Evolutionary conservation across 2,888 invertebrate genomes (phyloP).

Genomic region (Cheiracanthium punctorium): DNA sequence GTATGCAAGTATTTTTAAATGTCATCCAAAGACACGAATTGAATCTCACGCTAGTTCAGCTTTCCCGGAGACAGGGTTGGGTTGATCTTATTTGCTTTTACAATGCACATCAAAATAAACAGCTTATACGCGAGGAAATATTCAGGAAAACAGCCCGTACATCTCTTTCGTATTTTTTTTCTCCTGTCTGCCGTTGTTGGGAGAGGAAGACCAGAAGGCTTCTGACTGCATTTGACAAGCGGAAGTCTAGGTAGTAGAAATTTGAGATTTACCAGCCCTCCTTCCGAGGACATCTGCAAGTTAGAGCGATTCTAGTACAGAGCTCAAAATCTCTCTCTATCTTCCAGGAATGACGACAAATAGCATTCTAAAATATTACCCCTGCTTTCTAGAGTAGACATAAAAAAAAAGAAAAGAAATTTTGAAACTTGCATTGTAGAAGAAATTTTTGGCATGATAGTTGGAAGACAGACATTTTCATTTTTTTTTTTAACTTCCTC

Average conservation of each 20-base stretch:
- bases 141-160: slow-evolving; percentile 42
- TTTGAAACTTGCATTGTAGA: no score
- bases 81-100: slow-evolving; percentile 44
- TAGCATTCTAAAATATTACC: slow-evolving; percentile 22
- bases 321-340: slow-evolving; percentile 48
- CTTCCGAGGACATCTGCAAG: slow-evolving; percentile 48
- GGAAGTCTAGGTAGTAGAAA: slow-evolving; percentile 44
- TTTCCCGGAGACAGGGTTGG: neutral
- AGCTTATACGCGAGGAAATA: slow-evolving; percentile 27
- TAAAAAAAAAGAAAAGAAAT: no score
- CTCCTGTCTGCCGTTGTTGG: no score
- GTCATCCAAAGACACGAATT: slow-evolving; percentile 1
- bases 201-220: slow-evolving; percentile 58
- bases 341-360: slow-evolving; percentile 56
- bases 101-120: slow-evolving; percentile 23
- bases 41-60: neutral
- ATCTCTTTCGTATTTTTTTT: neutral
- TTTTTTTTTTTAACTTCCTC: no score
- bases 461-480: no score
- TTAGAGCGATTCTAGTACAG: slow-evolving; percentile 49
- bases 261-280: slow-evolving; percentile 49
- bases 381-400: no score
- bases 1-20: neutral
- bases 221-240: slow-evolving; percentile 52
- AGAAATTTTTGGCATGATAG: no score